Conservation (phyloP, 2,113 vertebrate species). For the Coryphaenoides rupestris region DNA sequence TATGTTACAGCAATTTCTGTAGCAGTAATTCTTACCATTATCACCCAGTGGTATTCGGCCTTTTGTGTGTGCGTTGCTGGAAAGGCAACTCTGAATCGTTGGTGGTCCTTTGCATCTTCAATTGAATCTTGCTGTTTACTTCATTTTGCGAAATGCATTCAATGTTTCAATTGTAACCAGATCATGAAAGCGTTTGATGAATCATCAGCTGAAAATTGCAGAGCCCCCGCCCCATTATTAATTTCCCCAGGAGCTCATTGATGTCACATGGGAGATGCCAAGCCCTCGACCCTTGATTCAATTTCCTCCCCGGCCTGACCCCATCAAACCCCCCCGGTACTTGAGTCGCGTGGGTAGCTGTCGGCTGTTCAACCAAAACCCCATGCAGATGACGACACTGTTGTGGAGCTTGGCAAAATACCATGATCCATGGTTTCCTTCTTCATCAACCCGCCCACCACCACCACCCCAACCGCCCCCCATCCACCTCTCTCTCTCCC, state of each 20-base stretch:
- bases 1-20: too few relatives aligned
- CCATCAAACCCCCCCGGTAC: conserved; percentile 34
- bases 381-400: conserved; percentile 61
- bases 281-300: conserved; percentile 32
- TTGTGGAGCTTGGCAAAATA: conserved; percentile 44
- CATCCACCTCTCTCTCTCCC: too few relatives aligned
- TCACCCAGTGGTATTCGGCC: too few relatives aligned
- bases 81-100: background rate
- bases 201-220: too few relatives aligned
- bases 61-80: conserved; percentile 2
- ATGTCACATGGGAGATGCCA: conserved; percentile 40
- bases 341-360: conserved; percentile 58
- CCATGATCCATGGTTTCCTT: conserved; percentile 55
- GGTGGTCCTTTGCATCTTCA: background rate
- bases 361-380: conserved; percentile 55
- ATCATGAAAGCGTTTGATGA: too few relatives aligned
- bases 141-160: conserved; percentile 6
- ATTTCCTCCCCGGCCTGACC: conserved; percentile 54
- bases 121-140: background rate
- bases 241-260: conserved; percentile 38
- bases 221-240: conserved; percentile 23
- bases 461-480: conserved; percentile 35
- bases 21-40: too few relatives aligned
- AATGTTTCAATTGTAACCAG: too few relatives aligned
- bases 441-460: conserved; percentile 54